Base-by-base conservation (phyloP, 2,113 vertebrate species). In the Neopipo cinnamomea region DNA sequence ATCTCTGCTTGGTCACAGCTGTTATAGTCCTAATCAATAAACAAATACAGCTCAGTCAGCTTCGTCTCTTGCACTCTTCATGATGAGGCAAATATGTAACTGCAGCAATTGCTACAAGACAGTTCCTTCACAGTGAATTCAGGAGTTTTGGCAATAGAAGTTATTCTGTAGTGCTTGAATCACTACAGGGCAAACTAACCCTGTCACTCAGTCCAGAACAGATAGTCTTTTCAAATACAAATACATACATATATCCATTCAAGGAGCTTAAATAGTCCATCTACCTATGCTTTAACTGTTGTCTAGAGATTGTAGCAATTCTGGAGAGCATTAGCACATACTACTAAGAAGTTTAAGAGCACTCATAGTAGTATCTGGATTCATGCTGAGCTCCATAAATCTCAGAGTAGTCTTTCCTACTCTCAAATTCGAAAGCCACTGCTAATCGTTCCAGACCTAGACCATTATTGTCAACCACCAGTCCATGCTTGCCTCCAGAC, bases 21-120 rank as follows among this genome's bases (percentile, higher is more conserved):
- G 84, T 87, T 55, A 67, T 37, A 93, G 55, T 28, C 87, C 59
- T 42, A 67, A 91, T 77, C 84, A 89, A 77, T 77, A 81, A 81
- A 74, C 22, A 89, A 87, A 91, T 46, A 52, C 27, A 79, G 58
- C 78, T 89, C 84, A 85, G 65, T 75, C 88, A 95, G 92, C 62
- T 85, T 85, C 23, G 61, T 82, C 7, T 88, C 77, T 63, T 55
- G 44, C 24, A 56, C 16, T 88, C 22, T 88, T 89, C 5, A 2
- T 68, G 59, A 78, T 1, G 2, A 85, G 13, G 27, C 27, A 91
- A 94, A 75, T 56, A 78, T 13, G 33, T 52, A 82, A 87, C 30
- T 81, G 89, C 80, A 91, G 66, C 58, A 71, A 41, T 22, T 82
- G 56, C 49, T 82, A 37, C 41, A 78, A 72, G 19, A 76, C 30